A percentile compares a stretch with the other conserved stretches of the same genome.
Evolutionary conservation across 2,113 vertebrate genomes (phyloP).

Genomic region (Cynoglossus semilaevis): DNA sequence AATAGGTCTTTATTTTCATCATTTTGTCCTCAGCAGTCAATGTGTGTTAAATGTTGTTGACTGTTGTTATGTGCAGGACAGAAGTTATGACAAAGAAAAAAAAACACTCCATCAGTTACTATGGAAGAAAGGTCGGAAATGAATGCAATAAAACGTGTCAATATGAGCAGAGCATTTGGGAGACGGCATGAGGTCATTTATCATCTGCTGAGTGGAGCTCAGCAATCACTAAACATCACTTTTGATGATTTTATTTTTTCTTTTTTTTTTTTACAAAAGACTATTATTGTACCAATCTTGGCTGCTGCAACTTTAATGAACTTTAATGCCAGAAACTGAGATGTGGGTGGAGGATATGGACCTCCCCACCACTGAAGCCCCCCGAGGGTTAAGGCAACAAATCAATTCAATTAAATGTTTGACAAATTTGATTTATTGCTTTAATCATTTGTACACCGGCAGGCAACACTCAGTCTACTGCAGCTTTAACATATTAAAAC

Average conservation of each 20-base stretch:
- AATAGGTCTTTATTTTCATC: too few relatives aligned
- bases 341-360: background rate
- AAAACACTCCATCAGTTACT: too few relatives aligned
- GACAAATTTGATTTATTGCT: conserved; percentile 13
- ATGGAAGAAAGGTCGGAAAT: background rate
- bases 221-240: background rate
- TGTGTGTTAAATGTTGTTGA: too few relatives aligned
- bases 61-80: too few relatives aligned
- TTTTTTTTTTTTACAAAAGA: background rate
- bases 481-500: conserved; percentile 2
- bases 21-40: too few relatives aligned
- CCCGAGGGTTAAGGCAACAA: background rate
- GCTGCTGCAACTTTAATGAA: background rate
- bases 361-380: background rate
- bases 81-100: too few relatives aligned
- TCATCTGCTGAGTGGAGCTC: background rate
- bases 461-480: background rate
- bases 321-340: background rate
- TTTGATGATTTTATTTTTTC: background rate
- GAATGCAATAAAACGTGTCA: background rate
- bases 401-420: conserved; percentile 7
- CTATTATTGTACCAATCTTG: background rate
- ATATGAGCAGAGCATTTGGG: background rate
- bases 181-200: background rate
- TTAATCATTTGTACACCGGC: background rate